Evolutionary conservation across 2,888 invertebrate species (phyloP).

Genomic region (Terebella lapidaria): DNA sequence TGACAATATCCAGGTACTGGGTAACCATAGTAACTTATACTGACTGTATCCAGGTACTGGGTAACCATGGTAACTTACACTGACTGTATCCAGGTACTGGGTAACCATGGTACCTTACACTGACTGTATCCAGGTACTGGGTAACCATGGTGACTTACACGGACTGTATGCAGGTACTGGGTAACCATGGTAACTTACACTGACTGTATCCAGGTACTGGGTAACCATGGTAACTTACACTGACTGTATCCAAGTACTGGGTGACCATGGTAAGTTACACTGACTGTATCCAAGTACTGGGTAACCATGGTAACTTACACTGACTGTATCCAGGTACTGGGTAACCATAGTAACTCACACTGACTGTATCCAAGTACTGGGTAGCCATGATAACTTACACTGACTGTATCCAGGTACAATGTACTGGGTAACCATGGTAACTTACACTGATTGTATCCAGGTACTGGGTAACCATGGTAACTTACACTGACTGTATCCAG

Average conservation of each 20-base stretch:
- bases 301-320: not conserved
- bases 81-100: conserved; percentile 89
- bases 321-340: not conserved
- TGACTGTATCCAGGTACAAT: not conserved
- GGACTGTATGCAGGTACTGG: conserved; percentile 89
- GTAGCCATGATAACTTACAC: not conserved
- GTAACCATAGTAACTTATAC: no score
- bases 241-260: not conserved
- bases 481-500: not conserved
- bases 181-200: not conserved
- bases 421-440: not conserved
- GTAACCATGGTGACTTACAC: no score
- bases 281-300: not conserved
- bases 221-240: not conserved
- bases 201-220: not conserved
- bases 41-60: conserved; percentile 89
- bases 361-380: not conserved
- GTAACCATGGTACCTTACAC: no score
- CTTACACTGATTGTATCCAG: not conserved
- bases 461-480: not conserved
- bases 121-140: conserved; percentile 89
- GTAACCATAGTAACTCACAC: not conserved
- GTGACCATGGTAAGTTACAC: not conserved
- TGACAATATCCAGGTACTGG: conserved; percentile 89
- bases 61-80: no score